Evolutionary conservation across 2,797 vertebrate genomes (phyloP).

Genomic region (Lerista edwardsae): DNA sequence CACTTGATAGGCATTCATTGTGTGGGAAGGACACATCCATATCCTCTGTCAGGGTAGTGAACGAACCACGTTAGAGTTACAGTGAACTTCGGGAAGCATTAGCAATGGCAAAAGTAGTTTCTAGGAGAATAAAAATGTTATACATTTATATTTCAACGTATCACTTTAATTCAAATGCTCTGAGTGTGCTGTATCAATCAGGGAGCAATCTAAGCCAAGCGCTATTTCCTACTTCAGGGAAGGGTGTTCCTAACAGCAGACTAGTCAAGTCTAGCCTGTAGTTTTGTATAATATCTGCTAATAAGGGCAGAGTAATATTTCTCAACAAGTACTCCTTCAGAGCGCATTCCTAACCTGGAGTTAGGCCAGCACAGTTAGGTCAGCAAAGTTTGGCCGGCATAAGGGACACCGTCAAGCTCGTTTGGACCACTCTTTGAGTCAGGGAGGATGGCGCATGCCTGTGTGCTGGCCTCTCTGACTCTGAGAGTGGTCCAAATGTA

Average conservation of each 20-base stretch:
- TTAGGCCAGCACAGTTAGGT: too few species aligned
- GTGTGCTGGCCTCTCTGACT: too few species aligned
- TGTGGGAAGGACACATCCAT: neutral
- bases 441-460: too few species aligned
- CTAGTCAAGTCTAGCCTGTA: neutral
- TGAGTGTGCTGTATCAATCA: neutral
- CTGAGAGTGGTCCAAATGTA: too few species aligned
- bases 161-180: neutral
- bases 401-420: too few species aligned
- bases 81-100: neutral
- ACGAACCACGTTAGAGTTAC: neutral
- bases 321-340: neutral
- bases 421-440: too few species aligned
- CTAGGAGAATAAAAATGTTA: neutral
- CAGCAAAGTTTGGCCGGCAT: too few species aligned
- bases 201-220: too few species aligned
- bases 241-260: neutral
- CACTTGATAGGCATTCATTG: neutral
- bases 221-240: neutral
- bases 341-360: too few species aligned
- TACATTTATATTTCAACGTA: neutral
- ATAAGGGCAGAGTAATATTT: neutral
- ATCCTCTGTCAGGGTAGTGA: too few species aligned
- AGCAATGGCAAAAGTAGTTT: neutral
- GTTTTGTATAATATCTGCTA: neutral